Evolutionary conservation across 2,888 invertebrate species (phyloP).

Genomic region (Drosophila pseudotalamancana): DNA sequence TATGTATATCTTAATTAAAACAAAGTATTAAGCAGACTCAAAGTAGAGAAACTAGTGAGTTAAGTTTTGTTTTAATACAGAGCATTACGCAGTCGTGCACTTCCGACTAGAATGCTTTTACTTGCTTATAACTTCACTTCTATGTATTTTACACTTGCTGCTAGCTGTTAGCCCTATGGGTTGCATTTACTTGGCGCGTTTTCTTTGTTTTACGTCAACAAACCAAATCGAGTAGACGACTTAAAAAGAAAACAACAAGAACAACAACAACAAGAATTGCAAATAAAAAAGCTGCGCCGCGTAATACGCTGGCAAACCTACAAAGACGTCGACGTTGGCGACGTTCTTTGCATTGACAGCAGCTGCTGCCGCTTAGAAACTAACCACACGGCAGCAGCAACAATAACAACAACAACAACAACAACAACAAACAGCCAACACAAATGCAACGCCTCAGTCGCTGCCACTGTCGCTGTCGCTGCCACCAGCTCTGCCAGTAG

Average conservation of each 20-base stretch:
- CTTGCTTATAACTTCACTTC: not conserved
- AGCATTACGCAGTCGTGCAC: not conserved
- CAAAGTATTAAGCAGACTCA: no score
- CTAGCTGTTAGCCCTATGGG: constrained; percentile 20
- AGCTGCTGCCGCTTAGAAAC: constrained; percentile 66
- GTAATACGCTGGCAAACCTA: constrained; percentile 66
- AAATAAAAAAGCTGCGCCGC: constrained; percentile 47
- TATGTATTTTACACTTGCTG: constrained; percentile 34
- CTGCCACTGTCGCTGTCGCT: not conserved
- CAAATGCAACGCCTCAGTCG: constrained; percentile 50
- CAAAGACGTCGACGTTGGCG: constrained; percentile 33
- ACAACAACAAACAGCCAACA: constrained; percentile 43
- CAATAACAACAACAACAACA: constrained; percentile 12
- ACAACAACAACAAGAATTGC: constrained; percentile 7
- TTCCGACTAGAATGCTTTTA: not conserved
- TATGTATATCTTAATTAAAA: no score
- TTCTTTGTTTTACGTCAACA: constrained; percentile 68
- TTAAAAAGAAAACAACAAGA: constrained; percentile 16
- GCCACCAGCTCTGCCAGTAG: constrained; percentile 18
- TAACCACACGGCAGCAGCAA: constrained; percentile 45
- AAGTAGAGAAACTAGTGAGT: not conserved
- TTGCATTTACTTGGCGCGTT: constrained; percentile 28
- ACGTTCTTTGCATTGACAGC: constrained; percentile 63
- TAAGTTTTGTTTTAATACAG: no score
- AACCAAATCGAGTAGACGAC: constrained; percentile 65